Conservation (phyloP, 2,888 invertebrate genomes). For the Ypsolopha scabrella region DNA sequence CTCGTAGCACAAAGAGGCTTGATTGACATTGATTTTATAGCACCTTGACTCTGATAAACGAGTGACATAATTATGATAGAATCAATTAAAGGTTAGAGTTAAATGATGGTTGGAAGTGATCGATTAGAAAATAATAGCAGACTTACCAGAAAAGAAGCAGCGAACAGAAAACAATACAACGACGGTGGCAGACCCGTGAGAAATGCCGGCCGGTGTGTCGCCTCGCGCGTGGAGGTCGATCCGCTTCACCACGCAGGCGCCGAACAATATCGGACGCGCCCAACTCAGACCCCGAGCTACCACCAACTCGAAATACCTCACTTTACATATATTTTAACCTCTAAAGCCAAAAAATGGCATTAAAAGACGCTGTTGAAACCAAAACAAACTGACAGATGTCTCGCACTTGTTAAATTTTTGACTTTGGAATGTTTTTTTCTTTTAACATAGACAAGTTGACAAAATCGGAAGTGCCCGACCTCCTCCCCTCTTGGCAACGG, state of each 20-base stretch:
- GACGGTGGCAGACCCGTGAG: slow-evolving; percentile 48
- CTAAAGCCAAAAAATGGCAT: no score
- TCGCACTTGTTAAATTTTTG: slow-evolving; percentile 32
- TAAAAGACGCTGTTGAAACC: no score
- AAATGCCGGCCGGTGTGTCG: slow-evolving; percentile 57
- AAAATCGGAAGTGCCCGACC: slow-evolving; percentile 60
- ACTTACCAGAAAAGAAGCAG: slow-evolving; percentile 4
- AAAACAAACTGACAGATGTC: slow-evolving; percentile 25
- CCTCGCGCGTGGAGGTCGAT: slow-evolving; percentile 45
- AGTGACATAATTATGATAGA: background rate
- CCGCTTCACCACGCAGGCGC: slow-evolving; percentile 49
- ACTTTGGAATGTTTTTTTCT: slow-evolving; percentile 38
- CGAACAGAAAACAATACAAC: slow-evolving; percentile 30
- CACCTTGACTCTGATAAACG: background rate
- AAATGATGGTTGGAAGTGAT: background rate
- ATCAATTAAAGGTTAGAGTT: background rate
- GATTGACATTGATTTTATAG: background rate
- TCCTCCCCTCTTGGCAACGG: slow-evolving; percentile 64
- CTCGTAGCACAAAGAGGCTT: background rate
- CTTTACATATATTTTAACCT: no score
- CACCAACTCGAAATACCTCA: slow-evolving; percentile 24
- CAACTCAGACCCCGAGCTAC: slow-evolving; percentile 35
- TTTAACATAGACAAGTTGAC: slow-evolving; percentile 16
- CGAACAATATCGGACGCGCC: slow-evolving; percentile 44
- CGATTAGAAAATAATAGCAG: background rate